Conservation (phyloP, 2,888 invertebrate species). For the Ectemnius cavifrons region DNA sequence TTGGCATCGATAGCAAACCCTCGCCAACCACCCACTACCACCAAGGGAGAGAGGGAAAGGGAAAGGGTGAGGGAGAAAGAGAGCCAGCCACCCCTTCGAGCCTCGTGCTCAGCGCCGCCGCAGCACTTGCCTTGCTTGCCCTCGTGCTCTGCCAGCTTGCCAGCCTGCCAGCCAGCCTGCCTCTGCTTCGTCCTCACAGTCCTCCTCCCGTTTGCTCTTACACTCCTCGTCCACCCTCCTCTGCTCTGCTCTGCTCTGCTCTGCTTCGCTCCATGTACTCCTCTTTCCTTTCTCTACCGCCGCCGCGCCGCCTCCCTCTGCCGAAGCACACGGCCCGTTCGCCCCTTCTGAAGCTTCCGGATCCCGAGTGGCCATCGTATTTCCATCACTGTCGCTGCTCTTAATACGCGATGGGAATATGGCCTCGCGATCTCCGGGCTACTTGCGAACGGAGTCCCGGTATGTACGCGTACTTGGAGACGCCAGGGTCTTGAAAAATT, state of each 20-base stretch:
- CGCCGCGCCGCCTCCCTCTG: slow-evolving; percentile 8
- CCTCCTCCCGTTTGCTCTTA: slow-evolving; percentile 9
- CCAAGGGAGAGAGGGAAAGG: neutral
- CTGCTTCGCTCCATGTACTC: neutral
- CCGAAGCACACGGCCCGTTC: slow-evolving; percentile 22
- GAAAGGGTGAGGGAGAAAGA: neutral
- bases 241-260: too few relatives aligned
- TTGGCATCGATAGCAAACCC: slow-evolving; percentile 4
- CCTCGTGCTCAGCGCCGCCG: neutral
- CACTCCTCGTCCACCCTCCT: neutral
- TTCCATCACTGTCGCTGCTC: slow-evolving; percentile 9
- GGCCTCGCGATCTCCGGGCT: neutral
- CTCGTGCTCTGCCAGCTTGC: neutral
- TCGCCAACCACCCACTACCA: neutral
- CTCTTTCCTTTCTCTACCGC: slow-evolving; percentile 13
- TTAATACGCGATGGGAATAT: slow-evolving; percentile 5
- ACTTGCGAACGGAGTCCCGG: too few relatives aligned
- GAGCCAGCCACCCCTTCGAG: neutral
- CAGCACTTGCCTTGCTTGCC: neutral
- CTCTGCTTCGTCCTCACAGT: neutral
- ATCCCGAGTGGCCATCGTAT: slow-evolving; percentile 15
- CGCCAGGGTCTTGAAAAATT: neutral
- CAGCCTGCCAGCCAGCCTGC: too few relatives aligned
- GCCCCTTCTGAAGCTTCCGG: slow-evolving; percentile 16
- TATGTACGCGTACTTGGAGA: too few relatives aligned